phyloP scores from a whole-genome alignment of 2,888 invertebrate species.

The Epistrophella euchroma region DNA sequence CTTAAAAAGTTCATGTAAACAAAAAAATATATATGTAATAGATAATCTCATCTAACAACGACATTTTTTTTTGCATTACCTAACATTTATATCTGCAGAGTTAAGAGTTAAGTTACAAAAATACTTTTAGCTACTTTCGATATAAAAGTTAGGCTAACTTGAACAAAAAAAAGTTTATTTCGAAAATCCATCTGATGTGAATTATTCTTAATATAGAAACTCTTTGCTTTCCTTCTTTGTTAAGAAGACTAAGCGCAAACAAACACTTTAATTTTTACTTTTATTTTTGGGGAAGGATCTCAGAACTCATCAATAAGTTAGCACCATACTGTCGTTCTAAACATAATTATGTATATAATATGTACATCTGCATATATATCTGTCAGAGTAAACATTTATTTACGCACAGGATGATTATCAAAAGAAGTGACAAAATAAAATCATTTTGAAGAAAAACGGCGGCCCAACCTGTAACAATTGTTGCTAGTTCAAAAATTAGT shows the following conservation, averaged over 20 bases:
- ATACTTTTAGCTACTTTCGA: constrained; percentile 10
- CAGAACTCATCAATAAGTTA: not conserved
- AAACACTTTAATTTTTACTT: not conserved
- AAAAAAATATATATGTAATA: too few species aligned
- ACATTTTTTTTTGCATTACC: too few species aligned
- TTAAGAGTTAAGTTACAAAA: not conserved
- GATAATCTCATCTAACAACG: too few species aligned
- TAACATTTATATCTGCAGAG: too few species aligned
- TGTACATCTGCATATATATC: too few species aligned
- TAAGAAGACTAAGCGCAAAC: too few species aligned
- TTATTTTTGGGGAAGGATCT: not conserved
- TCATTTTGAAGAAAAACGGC: too few species aligned
- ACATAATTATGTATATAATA: too few species aligned
- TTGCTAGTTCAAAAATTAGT: too few species aligned
- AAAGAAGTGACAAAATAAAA: not conserved
- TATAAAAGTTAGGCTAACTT: constrained; percentile 6
- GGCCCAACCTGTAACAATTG: too few species aligned
- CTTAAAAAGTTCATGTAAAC: too few species aligned
- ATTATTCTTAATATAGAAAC: constrained; percentile 5
- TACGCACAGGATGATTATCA: not conserved
- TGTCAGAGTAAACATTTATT: not conserved
- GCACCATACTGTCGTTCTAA: not conserved
- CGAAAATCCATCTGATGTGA: not conserved
- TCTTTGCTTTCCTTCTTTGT: not conserved
- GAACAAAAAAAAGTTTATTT: constrained; percentile 1